Base-by-base conservation (phyloP, 2,113 vertebrate species). In the Scortum barcoo region DNA sequence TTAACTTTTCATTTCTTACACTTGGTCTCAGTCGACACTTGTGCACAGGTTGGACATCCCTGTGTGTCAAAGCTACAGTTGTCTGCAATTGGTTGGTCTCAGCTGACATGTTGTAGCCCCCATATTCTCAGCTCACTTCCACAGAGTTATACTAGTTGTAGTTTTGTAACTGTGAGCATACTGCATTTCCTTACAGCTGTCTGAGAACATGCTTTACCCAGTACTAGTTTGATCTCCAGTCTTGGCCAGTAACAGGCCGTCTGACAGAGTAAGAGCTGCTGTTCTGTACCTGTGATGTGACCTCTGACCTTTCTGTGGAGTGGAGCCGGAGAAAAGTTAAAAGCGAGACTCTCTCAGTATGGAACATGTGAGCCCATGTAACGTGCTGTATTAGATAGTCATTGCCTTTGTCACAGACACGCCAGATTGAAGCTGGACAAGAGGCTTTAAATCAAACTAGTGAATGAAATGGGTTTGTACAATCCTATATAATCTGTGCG, bases 401-500 rank as follows among this genome's bases (percentile, higher is more conserved):
- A 6, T 46, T 65, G 30, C 14, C 44, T 67, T 24, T 72, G 53
- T 70, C 53, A 8, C 11, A 48, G 13, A 38, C 24, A n/a, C 3
- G 44, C 14, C 6, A 13, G 6, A 65, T 42, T 50, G 20, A 57
- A 42, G 56, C 50, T 14, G 19, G 63, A 72, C 24, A 65, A 69
- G 12, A 58, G 54, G 56, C n/a, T 85, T 83, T 83, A 63, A 51
- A 83, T 79, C 42, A 74, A 76, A 77, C 13, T 42, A 84, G 78
- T 81, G 61, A 86, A 51, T 65, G 28, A 24, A 80, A 80, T 82
- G 58, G 54, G 50, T 38, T 78, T 51, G 5, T 69, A 61, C 76
- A 87, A 86, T 81, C 70, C 62, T 84, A 84, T 80, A 54, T 71
- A 87, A 85, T 84, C 63, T 81, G 50, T 76, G 56, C 40, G 30